Evolutionary conservation across 2,113 vertebrate genomes (phyloP).

Genomic region (Rhinopomastus cyanomelas): DNA sequence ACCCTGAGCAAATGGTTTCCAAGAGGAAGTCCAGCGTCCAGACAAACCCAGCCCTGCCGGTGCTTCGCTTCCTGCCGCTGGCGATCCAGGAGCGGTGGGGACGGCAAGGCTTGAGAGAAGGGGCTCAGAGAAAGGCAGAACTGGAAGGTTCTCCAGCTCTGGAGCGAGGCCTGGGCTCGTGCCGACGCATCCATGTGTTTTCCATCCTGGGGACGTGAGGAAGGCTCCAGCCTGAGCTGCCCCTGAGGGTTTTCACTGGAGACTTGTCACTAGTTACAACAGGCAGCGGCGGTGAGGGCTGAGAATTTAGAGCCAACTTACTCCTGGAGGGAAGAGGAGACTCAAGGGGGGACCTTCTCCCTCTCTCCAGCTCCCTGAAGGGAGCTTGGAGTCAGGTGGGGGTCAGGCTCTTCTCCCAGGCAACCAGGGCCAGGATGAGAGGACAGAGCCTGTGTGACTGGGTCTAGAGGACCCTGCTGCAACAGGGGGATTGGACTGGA

Average conservation of each 20-base stretch:
- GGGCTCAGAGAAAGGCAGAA: not conserved
- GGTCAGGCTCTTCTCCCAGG: no score
- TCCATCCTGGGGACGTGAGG: not conserved
- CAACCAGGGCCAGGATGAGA: no score
- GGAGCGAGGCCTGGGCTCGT: fast-evolving
- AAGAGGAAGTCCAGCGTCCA: not conserved
- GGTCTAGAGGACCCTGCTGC: no score
- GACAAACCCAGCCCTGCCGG: not conserved
- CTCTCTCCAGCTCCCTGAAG: no score
- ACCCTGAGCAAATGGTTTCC: not conserved
- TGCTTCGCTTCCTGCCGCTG: not conserved
- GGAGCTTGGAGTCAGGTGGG: no score
- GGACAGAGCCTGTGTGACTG: no score
- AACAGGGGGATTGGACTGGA: no score
- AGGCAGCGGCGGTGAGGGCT: not conserved
- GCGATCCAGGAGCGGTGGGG: not conserved
- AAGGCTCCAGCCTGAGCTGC: not conserved
- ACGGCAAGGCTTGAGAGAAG: not conserved
- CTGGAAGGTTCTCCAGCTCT: not conserved
- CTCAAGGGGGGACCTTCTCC: no score
- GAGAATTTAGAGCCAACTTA: not conserved
- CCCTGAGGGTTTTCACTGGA: not conserved
- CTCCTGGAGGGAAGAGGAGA: not conserved
- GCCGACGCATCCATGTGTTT: not conserved
- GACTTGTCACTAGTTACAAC: not conserved